Evolutionary conservation across 2,888 invertebrate genomes (phyloP).

Genomic region (Galerucella pusilla): DNA sequence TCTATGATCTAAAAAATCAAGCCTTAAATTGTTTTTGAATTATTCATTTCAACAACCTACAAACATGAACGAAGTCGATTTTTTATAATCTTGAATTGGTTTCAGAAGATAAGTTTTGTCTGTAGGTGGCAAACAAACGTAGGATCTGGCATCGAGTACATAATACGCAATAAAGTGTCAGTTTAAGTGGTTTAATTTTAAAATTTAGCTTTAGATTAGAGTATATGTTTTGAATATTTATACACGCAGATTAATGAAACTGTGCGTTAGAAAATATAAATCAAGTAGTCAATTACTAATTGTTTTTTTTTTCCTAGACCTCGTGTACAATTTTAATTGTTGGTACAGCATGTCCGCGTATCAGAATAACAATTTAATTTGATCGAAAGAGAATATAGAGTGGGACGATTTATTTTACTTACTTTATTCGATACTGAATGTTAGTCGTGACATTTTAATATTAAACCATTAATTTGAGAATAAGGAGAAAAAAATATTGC

Average conservation of each 20-base stretch:
- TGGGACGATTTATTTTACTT: too few species aligned
- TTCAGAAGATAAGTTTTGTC: neutral
- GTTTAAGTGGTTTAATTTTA: neutral
- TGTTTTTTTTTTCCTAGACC: neutral
- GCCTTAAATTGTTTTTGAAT: neutral
- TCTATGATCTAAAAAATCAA: neutral
- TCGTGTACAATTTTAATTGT: too few species aligned
- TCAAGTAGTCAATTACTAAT: neutral
- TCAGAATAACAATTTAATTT: too few species aligned
- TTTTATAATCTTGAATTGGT: neutral
- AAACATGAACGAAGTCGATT: neutral
- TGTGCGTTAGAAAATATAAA: neutral
- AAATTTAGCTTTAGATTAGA: neutral
- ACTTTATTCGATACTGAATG: too few species aligned
- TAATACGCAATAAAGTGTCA: neutral
- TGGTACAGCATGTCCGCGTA: too few species aligned
- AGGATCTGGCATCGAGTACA: neutral
- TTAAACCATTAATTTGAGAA: too few species aligned
- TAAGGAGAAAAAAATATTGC: too few species aligned
- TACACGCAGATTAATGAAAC: neutral
- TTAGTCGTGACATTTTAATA: too few species aligned
- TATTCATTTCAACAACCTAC: too few species aligned
- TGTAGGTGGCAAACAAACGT: neutral
- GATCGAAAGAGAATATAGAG: too few species aligned
- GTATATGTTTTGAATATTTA: neutral